These are phyloP conservation scores for Balanococcus diminutus DNA, from an alignment of 2,888 invertebrate species.

Conservation along the genomic window DNA sequence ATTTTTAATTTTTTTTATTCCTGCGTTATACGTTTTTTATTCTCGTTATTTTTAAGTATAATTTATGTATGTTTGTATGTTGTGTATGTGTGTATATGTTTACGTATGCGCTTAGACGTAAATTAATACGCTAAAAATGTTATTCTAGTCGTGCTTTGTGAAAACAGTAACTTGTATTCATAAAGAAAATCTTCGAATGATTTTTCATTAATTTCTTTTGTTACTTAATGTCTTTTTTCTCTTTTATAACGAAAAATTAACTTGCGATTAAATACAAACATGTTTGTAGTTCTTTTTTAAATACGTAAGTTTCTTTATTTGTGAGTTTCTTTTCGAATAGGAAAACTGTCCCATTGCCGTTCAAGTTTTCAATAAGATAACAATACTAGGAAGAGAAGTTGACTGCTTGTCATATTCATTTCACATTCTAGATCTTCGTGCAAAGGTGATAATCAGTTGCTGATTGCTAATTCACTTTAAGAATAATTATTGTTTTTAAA, in stretches of 20 bases:
- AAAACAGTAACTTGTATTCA: conserved; percentile 36
- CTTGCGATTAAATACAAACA: conserved; percentile 11
- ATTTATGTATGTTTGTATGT: conserved; percentile 40
- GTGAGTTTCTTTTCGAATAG: no score
- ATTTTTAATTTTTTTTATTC: conserved; percentile 54
- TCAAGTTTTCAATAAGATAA: no score
- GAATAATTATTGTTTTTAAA: no score
- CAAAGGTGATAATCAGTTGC: no score
- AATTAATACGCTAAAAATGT: conserved; percentile 50
- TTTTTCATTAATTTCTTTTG: conserved; percentile 40
- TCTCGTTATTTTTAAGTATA: conserved; percentile 45
- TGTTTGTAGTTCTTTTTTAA: conserved; percentile 36
- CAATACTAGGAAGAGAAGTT: no score
- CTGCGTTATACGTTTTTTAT: conserved; percentile 51
- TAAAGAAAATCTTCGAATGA: conserved; percentile 48
- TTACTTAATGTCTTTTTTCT: conserved; percentile 31
- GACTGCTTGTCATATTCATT: no score
- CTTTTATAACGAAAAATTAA: conserved; percentile 13
- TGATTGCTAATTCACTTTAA: no score
- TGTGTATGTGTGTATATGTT: conserved; percentile 50
- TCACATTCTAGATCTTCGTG: no score
- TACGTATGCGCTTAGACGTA: conserved; percentile 50
- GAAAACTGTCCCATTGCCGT: no score
- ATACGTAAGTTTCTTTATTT: neutral
- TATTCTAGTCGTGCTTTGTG: conserved; percentile 55